Base-by-base conservation (phyloP, 53 echinoderm and acorn worm species). In the Mesocentrotus franciscanus region DNA sequence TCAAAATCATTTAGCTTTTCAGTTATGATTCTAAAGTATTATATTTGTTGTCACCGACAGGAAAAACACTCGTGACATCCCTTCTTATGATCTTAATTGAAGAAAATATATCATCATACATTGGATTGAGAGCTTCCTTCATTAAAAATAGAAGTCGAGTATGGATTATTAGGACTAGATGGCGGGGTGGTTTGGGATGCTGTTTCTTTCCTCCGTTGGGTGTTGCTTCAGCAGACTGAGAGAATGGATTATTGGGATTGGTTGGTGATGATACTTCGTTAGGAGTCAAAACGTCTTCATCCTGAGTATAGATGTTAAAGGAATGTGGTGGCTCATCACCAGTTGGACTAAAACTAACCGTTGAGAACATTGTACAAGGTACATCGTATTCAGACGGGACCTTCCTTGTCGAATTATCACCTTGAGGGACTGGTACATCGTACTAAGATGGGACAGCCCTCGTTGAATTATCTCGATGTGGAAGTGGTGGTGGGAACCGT, bases 401-500 rank as follows among this genome's bases (percentile, higher is more conserved):
- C 26, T 12, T 55, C n/a, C 34, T 87, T 58, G 57, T 87, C 26
- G 58, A n/a, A 11, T 85, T 56, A 87, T 57, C 87, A 9, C 26
- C n/a, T 58, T 56, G 87, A 13, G n/a, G 34, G 17, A 34, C 15
- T 29, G 90, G 75, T 87, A 87, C 58, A 87, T 87, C 87, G n/a
- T 87, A 87, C 29, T 87, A 59, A 26, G 87, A 16, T 3, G 87
- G 59, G 26, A 58, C 58, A 27, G 0, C 56, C 24, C 87, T 58
- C 12, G 10, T 58, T 58, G 87, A 87, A 66, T 61, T 60, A 59
- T 66, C 91, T 20, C 92, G 75, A 10, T 27, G 72, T 34, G 92
- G 92, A 55, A 92, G 76, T 72, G 92, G 92, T 13, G 92, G 76
- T 6, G 68, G n/a, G n/a, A n/a, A n/a, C n/a, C n/a, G n/a, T n/a